These are phyloP conservation scores for Clitarchus hookeri DNA, from an alignment of 2,888 invertebrate species.

Conservation along the genomic window DNA sequence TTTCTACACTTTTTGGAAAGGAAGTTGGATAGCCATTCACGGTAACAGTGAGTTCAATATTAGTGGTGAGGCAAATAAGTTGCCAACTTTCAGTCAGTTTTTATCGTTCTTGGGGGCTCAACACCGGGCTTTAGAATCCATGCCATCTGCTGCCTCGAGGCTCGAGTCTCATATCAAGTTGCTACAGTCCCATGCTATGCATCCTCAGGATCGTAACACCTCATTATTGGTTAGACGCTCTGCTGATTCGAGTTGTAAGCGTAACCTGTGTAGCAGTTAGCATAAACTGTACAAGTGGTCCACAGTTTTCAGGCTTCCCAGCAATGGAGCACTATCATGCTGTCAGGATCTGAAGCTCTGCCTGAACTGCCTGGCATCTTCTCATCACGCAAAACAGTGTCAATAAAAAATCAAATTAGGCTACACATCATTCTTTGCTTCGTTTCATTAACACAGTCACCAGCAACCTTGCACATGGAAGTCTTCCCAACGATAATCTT, in stretches of 20 bases:
- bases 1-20: too few species aligned
- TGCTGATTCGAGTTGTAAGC: background rate
- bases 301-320: background rate
- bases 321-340: background rate
- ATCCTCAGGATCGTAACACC: background rate
- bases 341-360: background rate
- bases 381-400: background rate
- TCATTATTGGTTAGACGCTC: background rate
- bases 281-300: background rate
- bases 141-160: background rate
- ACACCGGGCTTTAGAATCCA: background rate
- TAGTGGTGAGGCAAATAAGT: too few species aligned
- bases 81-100: too few species aligned
- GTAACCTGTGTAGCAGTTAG: background rate
- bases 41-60: too few species aligned
- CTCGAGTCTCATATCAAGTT: background rate
- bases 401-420: background rate
- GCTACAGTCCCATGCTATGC: background rate
- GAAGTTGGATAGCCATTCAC: too few species aligned
- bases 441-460: too few species aligned
- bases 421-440: background rate
- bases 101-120: too few species aligned
- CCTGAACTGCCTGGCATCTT: background rate
- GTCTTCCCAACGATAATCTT: background rate
- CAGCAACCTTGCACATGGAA: background rate